These are phyloP conservation scores for Dicrostonyx torquatus DNA, from an alignment of 2,797 vertebrate genomes.

Conservation along the genomic window DNA sequence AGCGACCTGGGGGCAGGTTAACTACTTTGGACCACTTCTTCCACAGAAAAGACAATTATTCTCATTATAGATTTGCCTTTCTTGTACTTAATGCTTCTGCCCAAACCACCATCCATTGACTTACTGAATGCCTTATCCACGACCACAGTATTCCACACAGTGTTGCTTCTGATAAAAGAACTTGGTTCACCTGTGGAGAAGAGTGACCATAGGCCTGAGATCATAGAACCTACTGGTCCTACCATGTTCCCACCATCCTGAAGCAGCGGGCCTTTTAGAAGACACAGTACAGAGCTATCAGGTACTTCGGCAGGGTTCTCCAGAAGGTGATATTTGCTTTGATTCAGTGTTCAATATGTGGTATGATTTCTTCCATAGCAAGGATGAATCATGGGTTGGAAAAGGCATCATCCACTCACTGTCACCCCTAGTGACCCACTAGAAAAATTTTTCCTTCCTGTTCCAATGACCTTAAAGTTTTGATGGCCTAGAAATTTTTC, in stretches of 20 bases:
- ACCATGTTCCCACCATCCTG: not conserved
- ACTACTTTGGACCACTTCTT: not conserved
- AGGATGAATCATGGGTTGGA: not conserved
- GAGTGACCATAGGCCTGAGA: no score
- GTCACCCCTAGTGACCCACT: not conserved
- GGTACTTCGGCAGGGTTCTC: not conserved
- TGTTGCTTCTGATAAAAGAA: not conserved
- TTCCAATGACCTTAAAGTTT: not conserved
- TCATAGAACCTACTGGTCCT: not conserved
- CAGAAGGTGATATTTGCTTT: not conserved
- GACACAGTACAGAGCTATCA: not conserved
- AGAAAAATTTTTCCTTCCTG: not conserved
- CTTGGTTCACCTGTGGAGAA: not conserved
- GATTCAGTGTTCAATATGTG: not conserved
- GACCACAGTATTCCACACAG: not conserved
- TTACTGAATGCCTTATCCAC: not conserved
- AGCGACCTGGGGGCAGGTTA: not conserved
- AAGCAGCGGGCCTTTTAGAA: not conserved
- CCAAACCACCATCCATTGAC: not conserved
- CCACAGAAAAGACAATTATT: not conserved
- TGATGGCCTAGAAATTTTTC: not conserved
- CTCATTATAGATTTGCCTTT: not conserved
- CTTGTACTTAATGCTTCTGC: not conserved
- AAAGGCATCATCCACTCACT: not conserved
- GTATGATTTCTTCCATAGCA: not conserved